Conservation (phyloP, 1,140 invertebrate genomes). For the Triops cancriformis region DNA sequence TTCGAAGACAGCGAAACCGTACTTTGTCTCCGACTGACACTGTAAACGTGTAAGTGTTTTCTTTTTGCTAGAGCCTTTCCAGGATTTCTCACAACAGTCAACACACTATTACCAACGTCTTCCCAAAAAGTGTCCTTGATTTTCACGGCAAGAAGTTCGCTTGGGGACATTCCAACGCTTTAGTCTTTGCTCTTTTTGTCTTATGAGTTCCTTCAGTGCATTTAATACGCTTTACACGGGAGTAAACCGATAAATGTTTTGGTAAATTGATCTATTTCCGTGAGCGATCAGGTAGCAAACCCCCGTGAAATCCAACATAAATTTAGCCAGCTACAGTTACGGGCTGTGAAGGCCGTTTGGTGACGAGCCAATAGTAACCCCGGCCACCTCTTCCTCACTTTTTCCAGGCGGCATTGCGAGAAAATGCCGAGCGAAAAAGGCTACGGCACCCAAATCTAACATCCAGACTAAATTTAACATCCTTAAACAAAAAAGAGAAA, state of each 20-base stretch:
- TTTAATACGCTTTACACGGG: not conserved
- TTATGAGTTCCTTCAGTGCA: not conserved
- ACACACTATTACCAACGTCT: not conserved
- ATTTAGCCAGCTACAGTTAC: slow-evolving; percentile 13
- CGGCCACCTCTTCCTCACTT: not conserved
- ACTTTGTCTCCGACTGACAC: not conserved
- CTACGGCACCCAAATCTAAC: not conserved
- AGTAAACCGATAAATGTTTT: not conserved
- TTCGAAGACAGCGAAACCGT: not conserved
- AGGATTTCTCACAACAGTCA: not conserved
- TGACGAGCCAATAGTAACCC: slow-evolving; percentile 10
- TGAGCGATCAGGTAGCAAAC: slow-evolving; percentile 3
- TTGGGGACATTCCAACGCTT: not conserved
- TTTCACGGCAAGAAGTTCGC: not conserved
- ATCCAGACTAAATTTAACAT: not conserved
- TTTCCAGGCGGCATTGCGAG: not conserved
- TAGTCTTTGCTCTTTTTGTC: not conserved
- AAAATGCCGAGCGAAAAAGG: not conserved
- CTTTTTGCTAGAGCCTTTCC: not conserved
- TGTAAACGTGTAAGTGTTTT: slow-evolving; percentile 2
- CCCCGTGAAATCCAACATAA: not conserved
- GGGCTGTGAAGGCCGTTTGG: slow-evolving; percentile 8
- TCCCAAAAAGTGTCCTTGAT: not conserved
- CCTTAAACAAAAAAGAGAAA: not conserved
- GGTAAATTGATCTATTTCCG: not conserved